These are phyloP conservation scores for Pithys albifrons DNA, from an alignment of 2,113 vertebrate species.

Conservation along the genomic window DNA sequence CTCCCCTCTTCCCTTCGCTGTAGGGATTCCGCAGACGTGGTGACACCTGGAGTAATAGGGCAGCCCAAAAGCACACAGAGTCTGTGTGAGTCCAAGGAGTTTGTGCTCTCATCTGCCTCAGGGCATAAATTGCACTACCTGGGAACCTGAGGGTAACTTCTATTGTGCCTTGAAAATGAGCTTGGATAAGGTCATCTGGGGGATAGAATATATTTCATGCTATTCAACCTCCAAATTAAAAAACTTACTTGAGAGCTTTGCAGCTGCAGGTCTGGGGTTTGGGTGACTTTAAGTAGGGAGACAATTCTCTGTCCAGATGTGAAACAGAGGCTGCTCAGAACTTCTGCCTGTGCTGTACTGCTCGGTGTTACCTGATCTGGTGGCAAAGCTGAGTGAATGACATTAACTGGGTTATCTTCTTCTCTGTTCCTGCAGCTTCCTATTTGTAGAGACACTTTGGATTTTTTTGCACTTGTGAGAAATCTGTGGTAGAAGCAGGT, in stretches of 20 bases:
- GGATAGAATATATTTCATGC: background rate
- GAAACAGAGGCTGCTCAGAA: background rate
- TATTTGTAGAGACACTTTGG: background rate
- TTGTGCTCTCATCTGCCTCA: background rate
- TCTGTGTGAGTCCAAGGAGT: background rate
- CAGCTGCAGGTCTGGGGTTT: background rate
- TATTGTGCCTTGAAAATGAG: background rate
- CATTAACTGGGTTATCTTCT: background rate
- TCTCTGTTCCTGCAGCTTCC: background rate
- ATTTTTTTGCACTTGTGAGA: background rate
- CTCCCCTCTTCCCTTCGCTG: background rate
- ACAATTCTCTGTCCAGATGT: background rate
- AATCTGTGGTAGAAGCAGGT: conserved; percentile 40
- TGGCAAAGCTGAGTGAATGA: background rate
- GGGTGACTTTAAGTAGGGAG: background rate
- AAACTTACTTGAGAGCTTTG: background rate
- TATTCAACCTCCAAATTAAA: background rate
- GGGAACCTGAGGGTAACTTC: background rate
- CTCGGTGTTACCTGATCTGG: background rate
- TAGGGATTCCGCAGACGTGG: background rate
- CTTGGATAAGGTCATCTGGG: background rate
- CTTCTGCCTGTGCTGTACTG: background rate
- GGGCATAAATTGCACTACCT: background rate
- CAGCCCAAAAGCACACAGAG: background rate
- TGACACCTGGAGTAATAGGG: background rate